Base-by-base conservation (phyloP, 2,888 invertebrate genomes). In the Rhagophthalmus giganteus region DNA sequence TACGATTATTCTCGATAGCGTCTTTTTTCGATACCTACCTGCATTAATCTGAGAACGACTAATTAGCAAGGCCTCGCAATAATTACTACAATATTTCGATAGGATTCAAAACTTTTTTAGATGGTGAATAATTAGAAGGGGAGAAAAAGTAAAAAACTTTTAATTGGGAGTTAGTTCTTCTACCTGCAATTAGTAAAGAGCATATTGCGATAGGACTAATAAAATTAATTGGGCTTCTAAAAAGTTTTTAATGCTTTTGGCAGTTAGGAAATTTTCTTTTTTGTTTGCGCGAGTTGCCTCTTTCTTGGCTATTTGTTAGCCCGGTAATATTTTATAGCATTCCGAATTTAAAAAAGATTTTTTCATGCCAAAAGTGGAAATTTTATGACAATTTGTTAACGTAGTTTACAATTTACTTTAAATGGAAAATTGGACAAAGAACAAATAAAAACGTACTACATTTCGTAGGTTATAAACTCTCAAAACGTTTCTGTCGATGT, bases 71-170 rank as follows among this genome's bases (percentile, higher is more conserved):
- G 20, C 15, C 10, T 7, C 11, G 13, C 30, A 41, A 25, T 31
- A 14, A 32, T 7, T 31, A 7, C 24, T 31, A 24, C 28, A 14
- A 14, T 31, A 41, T 31, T 30, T 24, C 11, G 9, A 31, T n/a
- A 13, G 24, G 31, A 37, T 45, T 45, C 31, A 8, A n/a, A 45
- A 37, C 45, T 45, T 37, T 44, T 35, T 31, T 37, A 37, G 45
- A 37, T 45, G 34, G 14, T n/a, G 31, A 11, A 45, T 37, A 45
- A 45, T 45, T 24, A 45, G 30, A 31, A 25, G 30, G 24, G 24
- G 9, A 30, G 30, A 28, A 39, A 41, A 31, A 13, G 40, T 25
- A 16, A 41, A 20, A 39, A 37, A 41, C 24, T 41, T 41, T 41
- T 41, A 41, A 41, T 41, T 41, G 31, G 40, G 12, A 6, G 11